These are phyloP conservation scores for Paramormyrops kingsleyae DNA, from an alignment of 2,113 vertebrate species.

Conservation along the genomic window DNA sequence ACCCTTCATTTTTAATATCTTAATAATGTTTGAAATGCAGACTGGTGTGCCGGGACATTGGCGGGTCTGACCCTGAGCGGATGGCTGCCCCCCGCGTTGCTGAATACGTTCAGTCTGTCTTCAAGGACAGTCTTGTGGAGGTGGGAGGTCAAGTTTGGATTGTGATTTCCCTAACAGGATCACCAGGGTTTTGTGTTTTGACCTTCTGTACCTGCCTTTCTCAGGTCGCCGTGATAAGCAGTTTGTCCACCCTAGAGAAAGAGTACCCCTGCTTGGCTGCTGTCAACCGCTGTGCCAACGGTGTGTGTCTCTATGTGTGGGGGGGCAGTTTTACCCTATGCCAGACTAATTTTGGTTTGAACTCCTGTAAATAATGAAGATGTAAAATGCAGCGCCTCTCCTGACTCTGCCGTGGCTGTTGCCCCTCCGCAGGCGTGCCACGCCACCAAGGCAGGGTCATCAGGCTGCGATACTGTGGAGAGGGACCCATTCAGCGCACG, in stretches of 20 bases:
- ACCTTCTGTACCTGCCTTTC: conserved; percentile 4
- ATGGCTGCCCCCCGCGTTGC: conserved; percentile 66
- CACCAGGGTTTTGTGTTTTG: background rate
- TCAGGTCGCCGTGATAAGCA: conserved; percentile 57
- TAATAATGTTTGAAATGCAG: conserved; percentile 33
- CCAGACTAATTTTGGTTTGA: background rate
- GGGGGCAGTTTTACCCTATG: background rate
- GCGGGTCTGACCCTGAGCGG: conserved; percentile 69
- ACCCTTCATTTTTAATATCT: background rate
- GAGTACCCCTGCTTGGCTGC: conserved; percentile 69
- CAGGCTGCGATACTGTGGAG: conserved; percentile 63
- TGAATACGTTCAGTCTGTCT: conserved; percentile 57
- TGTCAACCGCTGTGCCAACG: conserved; percentile 68
- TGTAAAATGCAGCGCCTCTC: background rate
- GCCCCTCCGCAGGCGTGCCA: conserved; percentile 47
- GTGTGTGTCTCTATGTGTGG: conserved; percentile 36
- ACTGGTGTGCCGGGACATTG: conserved; percentile 64
- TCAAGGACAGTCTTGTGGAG: conserved; percentile 55
- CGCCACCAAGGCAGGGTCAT: conserved; percentile 69
- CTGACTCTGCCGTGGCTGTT: background rate
- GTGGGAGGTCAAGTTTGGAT: conserved; percentile 27
- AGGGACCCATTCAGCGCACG: conserved; percentile 54
- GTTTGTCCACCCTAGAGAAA: conserved; percentile 52
- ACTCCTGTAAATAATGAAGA: too few species aligned
- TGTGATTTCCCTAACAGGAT: too few species aligned